Base-by-base conservation (phyloP, 1,140 invertebrate genomes). In the Diprion similis region DNA sequence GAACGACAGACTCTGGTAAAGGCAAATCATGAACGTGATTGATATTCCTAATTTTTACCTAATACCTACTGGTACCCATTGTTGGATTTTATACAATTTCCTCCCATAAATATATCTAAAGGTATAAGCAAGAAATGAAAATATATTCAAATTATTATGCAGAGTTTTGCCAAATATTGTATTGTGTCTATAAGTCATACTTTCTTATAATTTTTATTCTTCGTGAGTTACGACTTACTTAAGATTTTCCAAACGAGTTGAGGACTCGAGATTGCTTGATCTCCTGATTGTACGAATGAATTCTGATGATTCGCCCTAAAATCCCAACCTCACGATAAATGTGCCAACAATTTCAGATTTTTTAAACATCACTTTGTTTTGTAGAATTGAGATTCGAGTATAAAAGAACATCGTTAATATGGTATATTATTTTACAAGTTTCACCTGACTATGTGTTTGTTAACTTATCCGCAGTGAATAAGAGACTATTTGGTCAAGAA, bases 1-100 rank as follows among this genome's bases (percentile, higher is more conserved):
- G 2, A 68, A 68, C 37, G 73, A 24, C n/a, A 75, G 69, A 77
- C 70, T 73, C 64, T 81, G 75, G 70, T 37, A 37, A 77, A 66
- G 46, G 76, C 24, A 37, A 64, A 71, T 79, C 51, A 64, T 37
- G 73, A 81, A 76, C 73, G 74, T 64, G 72, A 76, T 76, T 75
- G 75, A 73, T 67, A 77, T 73, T 69, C 73, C 65, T 77, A 68
- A 72, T 81, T 81, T 70, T 78, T 37, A 80, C 78, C 75, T 71
- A 81, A 78, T 78, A 79, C 79, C 75, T 78, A 79, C 79, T 76
- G 79, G 74, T 72, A 76, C 71, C 73, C 77, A 78, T 81, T 81
- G 76, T 81, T 84, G 77, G 76, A 84, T 78, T 81, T 84, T 81
- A 80, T 81, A 80, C 51, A 80, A 81, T 82, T 81, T 78, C 72